These are phyloP conservation scores for Bettongia penicillata DNA, from an alignment of 2,113 vertebrate species.

Conservation along the genomic window DNA sequence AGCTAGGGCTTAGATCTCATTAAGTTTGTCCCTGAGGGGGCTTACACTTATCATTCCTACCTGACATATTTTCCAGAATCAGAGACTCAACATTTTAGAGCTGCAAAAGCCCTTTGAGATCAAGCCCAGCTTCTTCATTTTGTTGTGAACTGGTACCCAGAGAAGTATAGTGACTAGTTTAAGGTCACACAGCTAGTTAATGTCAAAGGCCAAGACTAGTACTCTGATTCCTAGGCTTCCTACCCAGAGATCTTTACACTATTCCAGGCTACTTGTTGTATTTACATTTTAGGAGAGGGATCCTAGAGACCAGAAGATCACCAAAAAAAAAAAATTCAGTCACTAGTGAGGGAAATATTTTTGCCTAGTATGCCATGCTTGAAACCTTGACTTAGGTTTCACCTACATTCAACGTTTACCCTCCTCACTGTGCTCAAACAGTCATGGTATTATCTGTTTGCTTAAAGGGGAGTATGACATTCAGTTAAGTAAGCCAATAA, in stretches of 20 bases:
- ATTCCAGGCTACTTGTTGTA: neutral
- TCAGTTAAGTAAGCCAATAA: neutral
- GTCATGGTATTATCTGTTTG: neutral
- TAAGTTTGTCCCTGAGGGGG: neutral
- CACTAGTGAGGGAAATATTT: neutral
- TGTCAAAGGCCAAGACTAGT: conserved; percentile 14
- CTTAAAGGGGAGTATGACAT: neutral
- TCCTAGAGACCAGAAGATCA: neutral
- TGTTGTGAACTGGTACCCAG: neutral
- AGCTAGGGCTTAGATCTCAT: neutral
- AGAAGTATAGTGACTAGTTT: neutral
- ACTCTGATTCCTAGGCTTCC: neutral
- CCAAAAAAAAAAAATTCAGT: neutral
- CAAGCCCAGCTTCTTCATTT: neutral
- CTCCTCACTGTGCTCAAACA: neutral
- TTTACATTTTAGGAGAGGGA: neutral
- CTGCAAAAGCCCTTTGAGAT: conserved; percentile 19
- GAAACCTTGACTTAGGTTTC: neutral
- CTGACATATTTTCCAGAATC: neutral
- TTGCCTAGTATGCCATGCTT: neutral
- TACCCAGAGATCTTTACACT: neutral
- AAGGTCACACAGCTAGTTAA: neutral
- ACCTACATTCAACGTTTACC: neutral
- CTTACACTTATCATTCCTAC: neutral
- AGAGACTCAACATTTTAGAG: neutral